Base-by-base conservation (phyloP, 2,113 vertebrate species). In the Saguinus imperator region DNA sequence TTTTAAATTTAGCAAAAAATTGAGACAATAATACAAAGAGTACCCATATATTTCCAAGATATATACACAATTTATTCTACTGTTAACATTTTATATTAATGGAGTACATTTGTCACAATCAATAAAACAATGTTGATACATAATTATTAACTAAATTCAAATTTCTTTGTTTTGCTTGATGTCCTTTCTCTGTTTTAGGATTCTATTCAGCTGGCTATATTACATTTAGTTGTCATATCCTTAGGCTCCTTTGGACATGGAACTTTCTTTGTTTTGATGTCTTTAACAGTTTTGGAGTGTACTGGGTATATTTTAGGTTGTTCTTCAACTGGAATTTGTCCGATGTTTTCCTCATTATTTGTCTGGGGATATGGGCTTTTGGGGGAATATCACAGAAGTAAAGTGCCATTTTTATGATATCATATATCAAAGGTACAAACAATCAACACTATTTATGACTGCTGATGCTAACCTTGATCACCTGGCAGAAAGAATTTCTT, bases 1-100 rank as follows among this genome's bases (percentile, higher is more conserved):
- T 81, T 93, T 61, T 50, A 79, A 11, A 96, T 87, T 93, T 91
- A 79, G 18, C 27, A 79, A 91, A 43, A 70, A 48, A 5, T 73
- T 58, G 43, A 87, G 45, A 66, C 20, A 8, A 68, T n/a, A 84
- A 45, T 72, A 58, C 5, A 48, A 61, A 61, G n/a, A 84, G 29
- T 55, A 66, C 13, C 18, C 37, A 40, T 57, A 80, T 80, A 27
- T 16, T 10, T 5, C 35, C 21, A 64, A 64, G 61, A 32, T 64
- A 64, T 32, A 64, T 12, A 16, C 17, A 35, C 8, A 55, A 5
- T 25, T 94, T 52, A 20, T n/a, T 45, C n/a, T 50, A 58, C n/a
- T 21, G 43, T 72, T 73, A 68, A 17, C 21, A 84, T 83, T 12
- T 72, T 92, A 61, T 3, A 72, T 32, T 37, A 52, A 61, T 61